Base-by-base conservation (phyloP, 2,797 vertebrate species). In the Xiphophorus birchmanni region DNA sequence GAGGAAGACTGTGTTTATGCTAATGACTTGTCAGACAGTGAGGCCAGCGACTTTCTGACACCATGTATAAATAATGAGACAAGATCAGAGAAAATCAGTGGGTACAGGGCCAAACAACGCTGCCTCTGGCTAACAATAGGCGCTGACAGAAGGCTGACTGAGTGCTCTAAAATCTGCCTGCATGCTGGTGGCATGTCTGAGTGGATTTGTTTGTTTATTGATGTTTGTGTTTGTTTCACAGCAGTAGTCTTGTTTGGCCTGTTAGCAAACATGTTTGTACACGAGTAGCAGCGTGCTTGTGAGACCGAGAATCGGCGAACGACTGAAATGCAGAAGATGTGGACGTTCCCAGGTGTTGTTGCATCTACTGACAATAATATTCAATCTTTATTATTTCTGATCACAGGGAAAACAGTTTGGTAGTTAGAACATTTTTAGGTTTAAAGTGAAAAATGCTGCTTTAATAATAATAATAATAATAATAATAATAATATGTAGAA, bases 1-100 rank as follows among this genome's bases (percentile, higher is more conserved):
- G 92, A 96, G 94, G 91, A 91, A 92, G 91, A 93, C 89, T 85
- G 82, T 95, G 95, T 95, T 95, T 92, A 95, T 95, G 94, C 90
- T 94, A 95, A 96, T 96, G 94, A 86, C 83, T 93, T 93, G 93
- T 94, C 93, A 94, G 92, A 89, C 87, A 88, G 90, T 79, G 91
- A 82, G 88, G 88, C 77, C 82, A 58, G 81, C 23, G 47, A 90
- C 84, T 95, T 93, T 88, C 88, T 93, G 92, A 93, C 92, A 92
- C 91, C 92, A 95, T 95, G 86, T 85, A 95, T 95, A 93, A 95
- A 83, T 95, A 87, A 96, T 95, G 92, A 92, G 92, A 93, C 89
- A 90, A 74, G 82, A 88, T 90, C 45, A 76, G 85, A 86, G 84
- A 89, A 83, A 90, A 87, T 88, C 90, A 87, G 82, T 37, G 63